These are phyloP conservation scores for Stenopsyche tienmushanensis DNA, from an alignment of 1,140 invertebrate genomes.

Conservation along the genomic window DNA sequence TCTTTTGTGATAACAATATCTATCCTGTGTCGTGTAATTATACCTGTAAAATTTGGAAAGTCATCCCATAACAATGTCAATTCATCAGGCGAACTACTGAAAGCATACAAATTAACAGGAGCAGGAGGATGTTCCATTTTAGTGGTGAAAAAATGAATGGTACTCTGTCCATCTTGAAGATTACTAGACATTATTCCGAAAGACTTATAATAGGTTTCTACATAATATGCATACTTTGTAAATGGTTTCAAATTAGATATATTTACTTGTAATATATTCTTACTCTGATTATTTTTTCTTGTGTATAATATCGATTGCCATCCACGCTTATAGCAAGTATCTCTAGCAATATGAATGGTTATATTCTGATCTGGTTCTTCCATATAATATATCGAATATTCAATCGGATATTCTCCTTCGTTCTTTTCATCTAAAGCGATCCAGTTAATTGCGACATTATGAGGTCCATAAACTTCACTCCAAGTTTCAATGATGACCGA, in stretches of 20 bases:
- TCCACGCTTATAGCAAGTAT: slow-evolving; percentile 68
- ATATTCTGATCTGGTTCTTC: slow-evolving; percentile 66
- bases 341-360: slow-evolving; percentile 71
- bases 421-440: slow-evolving; percentile 44
- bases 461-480: slow-evolving; percentile 41
- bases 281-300: slow-evolving; percentile 12
- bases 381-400: slow-evolving; percentile 74
- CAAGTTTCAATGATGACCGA: slow-evolving; percentile 44
- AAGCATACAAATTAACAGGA: slow-evolving; percentile 55
- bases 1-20: slow-evolving; percentile 49
- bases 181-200: slow-evolving; percentile 16
- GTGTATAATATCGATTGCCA: slow-evolving; percentile 53
- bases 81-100: slow-evolving; percentile 48
- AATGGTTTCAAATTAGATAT: slow-evolving; percentile 63
- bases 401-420: slow-evolving; percentile 49
- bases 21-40: slow-evolving; percentile 65
- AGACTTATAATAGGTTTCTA: slow-evolving; percentile 56
- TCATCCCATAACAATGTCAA: slow-evolving; percentile 64
- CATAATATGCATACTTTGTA: slow-evolving; percentile 68
- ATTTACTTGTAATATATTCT: neutral
- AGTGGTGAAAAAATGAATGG: slow-evolving; percentile 64
- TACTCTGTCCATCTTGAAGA: slow-evolving; percentile 52
- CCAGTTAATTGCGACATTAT: slow-evolving; percentile 56
- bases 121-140: slow-evolving; percentile 59
- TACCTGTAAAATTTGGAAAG: slow-evolving; percentile 64